Percentiles rank a stretch among this genome's conserved stretches.
Evolutionary conservation across 37 sponge, comb jelly and placozoan species (phyloP).

Genomic region (Corticium candelabrum): DNA sequence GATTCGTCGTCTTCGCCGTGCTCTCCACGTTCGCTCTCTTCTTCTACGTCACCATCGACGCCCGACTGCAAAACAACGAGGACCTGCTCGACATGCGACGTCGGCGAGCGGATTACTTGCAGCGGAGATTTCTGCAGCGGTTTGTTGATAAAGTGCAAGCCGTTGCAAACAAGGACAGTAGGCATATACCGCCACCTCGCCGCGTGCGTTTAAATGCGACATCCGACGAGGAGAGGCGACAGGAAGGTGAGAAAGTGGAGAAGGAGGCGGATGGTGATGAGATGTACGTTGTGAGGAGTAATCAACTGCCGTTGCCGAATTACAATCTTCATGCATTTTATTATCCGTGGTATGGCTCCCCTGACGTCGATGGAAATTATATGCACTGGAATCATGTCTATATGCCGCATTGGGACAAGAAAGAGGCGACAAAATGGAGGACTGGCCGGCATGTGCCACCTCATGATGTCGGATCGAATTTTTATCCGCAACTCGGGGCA

Average conservation of each 20-base stretch:
- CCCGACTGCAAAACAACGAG: not conserved
- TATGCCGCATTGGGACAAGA: slow-evolving; percentile 65
- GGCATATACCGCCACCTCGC: no score
- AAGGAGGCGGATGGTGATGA: no score
- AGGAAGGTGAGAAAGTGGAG: no score
- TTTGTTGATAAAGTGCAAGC: not conserved
- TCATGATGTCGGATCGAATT: slow-evolving; percentile 70
- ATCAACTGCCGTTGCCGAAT: slow-evolving; percentile 7
- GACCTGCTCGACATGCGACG: not conserved
- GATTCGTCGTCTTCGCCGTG: not conserved
- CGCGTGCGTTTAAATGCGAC: no score
- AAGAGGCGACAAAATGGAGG: slow-evolving; percentile 25
- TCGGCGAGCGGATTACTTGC: not conserved
- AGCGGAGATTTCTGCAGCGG: not conserved
- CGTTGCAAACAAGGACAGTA: no score
- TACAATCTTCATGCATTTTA: slow-evolving; percentile 70
- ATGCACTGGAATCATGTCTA: slow-evolving; percentile 81
- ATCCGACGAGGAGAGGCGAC: no score
- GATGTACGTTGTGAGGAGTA: no score
- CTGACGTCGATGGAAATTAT: slow-evolving; percentile 45
- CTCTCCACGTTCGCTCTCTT: not conserved
- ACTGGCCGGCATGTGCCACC: slow-evolving; percentile 60
- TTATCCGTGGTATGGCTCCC: slow-evolving; percentile 72
- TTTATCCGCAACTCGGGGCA: slow-evolving; percentile 69
- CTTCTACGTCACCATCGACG: not conserved